A percentile compares a stretch with the other conserved stretches of the same genome.
Conservation (phyloP, 1,140 invertebrate genomes). For the Octopus sinensis region DNA sequence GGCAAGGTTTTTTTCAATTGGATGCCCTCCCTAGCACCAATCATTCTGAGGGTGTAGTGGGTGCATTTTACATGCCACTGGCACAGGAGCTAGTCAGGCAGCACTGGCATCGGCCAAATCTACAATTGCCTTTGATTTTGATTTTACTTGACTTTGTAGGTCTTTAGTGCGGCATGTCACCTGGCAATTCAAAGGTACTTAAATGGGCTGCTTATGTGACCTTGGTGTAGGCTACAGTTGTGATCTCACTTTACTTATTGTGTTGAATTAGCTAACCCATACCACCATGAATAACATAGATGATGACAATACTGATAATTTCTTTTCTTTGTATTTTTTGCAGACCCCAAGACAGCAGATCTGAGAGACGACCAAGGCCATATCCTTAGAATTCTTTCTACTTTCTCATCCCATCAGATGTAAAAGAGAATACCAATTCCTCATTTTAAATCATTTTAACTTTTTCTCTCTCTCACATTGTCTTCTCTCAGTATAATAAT, state of each 20-base stretch:
- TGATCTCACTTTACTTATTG: not conserved
- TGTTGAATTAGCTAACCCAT: not conserved
- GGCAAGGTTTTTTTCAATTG: too few relatives aligned
- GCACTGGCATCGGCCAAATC: too few relatives aligned
- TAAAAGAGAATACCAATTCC: not conserved
- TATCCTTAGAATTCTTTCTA: not conserved
- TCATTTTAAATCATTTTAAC: not conserved
- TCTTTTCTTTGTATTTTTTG: not conserved
- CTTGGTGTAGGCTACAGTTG: not conserved
- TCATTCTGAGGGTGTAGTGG: too few relatives aligned
- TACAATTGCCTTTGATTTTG: too few relatives aligned
- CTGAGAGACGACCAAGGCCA: conserved; percentile 13
- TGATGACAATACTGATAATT: not conserved
- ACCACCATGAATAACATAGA: not conserved
- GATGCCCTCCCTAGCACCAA: too few relatives aligned
- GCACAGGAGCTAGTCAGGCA: too few relatives aligned
- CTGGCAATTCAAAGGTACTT: not conserved
- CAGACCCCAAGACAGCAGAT: conserved; percentile 4
- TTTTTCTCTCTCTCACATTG: not conserved
- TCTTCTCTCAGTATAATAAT: not conserved
- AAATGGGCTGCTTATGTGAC: not conserved
- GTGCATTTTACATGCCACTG: too few relatives aligned
- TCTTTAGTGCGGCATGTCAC: too few relatives aligned
- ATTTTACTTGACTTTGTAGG: too few relatives aligned
- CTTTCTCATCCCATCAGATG: not conserved